phyloP scores from a whole-genome alignment of 2,888 invertebrate species.

The Xylota sylvarum region DNA sequence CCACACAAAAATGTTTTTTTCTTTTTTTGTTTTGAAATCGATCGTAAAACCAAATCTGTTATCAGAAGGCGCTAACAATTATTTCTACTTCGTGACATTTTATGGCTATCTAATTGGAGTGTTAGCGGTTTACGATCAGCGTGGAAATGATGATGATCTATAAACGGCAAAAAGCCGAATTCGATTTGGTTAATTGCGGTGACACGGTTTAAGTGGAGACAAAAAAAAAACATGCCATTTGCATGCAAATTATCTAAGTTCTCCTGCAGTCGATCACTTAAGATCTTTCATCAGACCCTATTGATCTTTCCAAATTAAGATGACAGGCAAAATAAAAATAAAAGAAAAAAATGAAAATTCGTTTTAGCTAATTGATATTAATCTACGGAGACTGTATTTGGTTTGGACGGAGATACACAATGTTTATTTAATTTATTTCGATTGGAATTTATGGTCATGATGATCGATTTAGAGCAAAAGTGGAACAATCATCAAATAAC shows the following conservation, averaged over 20 bases:
- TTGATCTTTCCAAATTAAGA: slow-evolving; percentile 55
- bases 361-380: slow-evolving; percentile 62
- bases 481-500: slow-evolving; percentile 47
- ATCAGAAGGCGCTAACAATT: slow-evolving; percentile 58
- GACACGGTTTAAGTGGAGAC: slow-evolving; percentile 12
- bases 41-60: slow-evolving; percentile 54
- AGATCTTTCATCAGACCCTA: slow-evolving; percentile 34
- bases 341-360: slow-evolving; percentile 9
- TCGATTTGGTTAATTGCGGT: slow-evolving; percentile 48
- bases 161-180: slow-evolving; percentile 40
- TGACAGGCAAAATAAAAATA: background rate
- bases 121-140: slow-evolving; percentile 56
- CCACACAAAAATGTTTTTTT: slow-evolving; percentile 8
- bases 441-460: slow-evolving; percentile 70
- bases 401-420: slow-evolving; percentile 25
- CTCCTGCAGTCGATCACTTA: slow-evolving; percentile 45
- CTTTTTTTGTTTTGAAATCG: slow-evolving; percentile 26
- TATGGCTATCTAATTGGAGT: slow-evolving; percentile 57
- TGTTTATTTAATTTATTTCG: slow-evolving; percentile 67
- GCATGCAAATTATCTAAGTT: slow-evolving; percentile 57
- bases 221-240: slow-evolving; percentile 32
- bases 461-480: slow-evolving; percentile 64
- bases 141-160: slow-evolving; percentile 37
- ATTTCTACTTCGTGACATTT: slow-evolving; percentile 50
- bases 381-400: slow-evolving; percentile 45